A percentile compares a stretch with the other conserved stretches of the same genome.
Conservation (phyloP, 2,888 invertebrate species). For the Vannuccia rotundouncinata region DNA sequence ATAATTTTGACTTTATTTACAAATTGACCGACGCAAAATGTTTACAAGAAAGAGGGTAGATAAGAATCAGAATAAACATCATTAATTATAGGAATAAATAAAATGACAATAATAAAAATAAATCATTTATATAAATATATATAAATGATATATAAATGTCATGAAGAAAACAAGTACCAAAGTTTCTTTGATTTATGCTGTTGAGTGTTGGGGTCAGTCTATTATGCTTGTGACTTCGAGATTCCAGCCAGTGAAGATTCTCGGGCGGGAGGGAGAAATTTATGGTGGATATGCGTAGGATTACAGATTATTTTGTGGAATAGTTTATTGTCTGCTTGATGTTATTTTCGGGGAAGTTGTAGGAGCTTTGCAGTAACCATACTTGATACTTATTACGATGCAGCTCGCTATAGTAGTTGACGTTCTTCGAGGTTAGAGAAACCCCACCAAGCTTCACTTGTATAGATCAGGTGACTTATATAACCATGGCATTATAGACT, state of each 20-base stretch:
- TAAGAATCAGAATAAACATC: not conserved
- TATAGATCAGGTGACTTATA: too few species aligned
- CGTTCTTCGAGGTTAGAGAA: not conserved
- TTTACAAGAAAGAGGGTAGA: not conserved
- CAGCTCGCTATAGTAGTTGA: slow-evolving; percentile 6
- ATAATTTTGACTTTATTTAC: not conserved
- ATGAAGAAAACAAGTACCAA: not conserved
- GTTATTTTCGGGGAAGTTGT: not conserved
- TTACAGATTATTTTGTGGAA: slow-evolving; percentile 3
- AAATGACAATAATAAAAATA: not conserved
- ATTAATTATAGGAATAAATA: not conserved
- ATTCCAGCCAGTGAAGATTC: not conserved
- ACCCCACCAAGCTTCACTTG: not conserved
- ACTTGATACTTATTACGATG: slow-evolving; percentile 11
- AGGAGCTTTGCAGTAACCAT: not conserved
- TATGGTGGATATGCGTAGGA: not conserved
- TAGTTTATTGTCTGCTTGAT: slow-evolving; percentile 16
- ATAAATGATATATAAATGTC: not conserved
- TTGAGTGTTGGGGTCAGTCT: slow-evolving; percentile 4
- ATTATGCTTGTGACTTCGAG: slow-evolving; percentile 10
- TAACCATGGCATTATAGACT: too few species aligned
- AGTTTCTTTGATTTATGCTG: not conserved
- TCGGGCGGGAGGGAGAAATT: slow-evolving; percentile 18
- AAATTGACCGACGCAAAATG: slow-evolving; percentile 5
- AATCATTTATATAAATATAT: not conserved